These are phyloP conservation scores for Marmota flaviventris DNA, from an alignment of 2,113 vertebrate species.

Conservation along the genomic window DNA sequence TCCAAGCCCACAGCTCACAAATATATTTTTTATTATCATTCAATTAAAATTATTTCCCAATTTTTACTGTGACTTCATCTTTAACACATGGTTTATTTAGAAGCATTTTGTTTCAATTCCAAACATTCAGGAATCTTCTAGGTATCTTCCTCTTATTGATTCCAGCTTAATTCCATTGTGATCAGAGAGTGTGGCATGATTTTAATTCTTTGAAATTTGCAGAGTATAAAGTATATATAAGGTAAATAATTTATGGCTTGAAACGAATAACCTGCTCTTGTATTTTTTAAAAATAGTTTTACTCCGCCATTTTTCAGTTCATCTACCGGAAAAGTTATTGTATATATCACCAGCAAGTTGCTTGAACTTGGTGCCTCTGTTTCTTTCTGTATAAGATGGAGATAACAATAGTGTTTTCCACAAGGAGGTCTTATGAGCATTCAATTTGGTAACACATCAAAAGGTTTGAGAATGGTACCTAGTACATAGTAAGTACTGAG, in stretches of 20 bases:
- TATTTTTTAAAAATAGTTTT: constrained; percentile 34
- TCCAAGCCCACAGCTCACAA: neutral
- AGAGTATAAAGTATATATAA: neutral
- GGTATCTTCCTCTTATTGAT: neutral
- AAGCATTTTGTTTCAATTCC: neutral
- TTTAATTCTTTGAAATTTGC: constrained; percentile 48
- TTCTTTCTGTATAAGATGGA: constrained; percentile 52
- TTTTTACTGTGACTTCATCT: neutral
- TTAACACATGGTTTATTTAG: neutral
- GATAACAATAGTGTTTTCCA: neutral
- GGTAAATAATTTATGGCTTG: neutral
- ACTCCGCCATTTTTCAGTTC: neutral
- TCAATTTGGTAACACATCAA: neutral
- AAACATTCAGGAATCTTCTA: constrained; percentile 41
- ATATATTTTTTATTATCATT: constrained; percentile 26
- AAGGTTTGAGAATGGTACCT: neutral
- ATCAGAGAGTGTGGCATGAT: neutral
- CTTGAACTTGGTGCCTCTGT: neutral
- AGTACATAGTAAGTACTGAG: neutral
- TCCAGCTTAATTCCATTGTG: constrained; percentile 37
- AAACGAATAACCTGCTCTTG: neutral
- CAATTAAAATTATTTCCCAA: constrained; percentile 4
- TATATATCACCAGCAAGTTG: neutral
- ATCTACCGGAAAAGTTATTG: neutral
- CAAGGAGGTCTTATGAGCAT: neutral